These are phyloP conservation scores for Labeo rohita DNA, from an alignment of 2,113 vertebrate species.

Conservation along the genomic window DNA sequence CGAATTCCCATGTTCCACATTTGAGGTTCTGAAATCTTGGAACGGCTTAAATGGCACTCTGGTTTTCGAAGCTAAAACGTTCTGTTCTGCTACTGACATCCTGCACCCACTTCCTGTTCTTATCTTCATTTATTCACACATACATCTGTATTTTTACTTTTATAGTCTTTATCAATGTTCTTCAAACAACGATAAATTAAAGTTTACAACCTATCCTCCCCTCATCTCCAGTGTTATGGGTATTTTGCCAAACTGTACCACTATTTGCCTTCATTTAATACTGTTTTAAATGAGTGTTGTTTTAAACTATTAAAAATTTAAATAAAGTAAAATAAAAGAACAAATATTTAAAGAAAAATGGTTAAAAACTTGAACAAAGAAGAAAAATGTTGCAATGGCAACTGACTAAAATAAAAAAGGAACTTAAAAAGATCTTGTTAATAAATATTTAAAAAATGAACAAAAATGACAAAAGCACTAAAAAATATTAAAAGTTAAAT, in stretches of 20 bases:
- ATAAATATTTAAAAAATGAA: too few relatives aligned
- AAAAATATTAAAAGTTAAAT: too few relatives aligned
- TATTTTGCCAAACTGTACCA: not conserved
- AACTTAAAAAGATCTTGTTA: too few relatives aligned
- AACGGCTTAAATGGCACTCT: not conserved
- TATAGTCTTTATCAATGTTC: not conserved
- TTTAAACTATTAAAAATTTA: not conserved
- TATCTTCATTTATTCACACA: constrained; percentile 17
- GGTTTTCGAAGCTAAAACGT: constrained; percentile 11
- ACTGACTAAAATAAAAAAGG: too few relatives aligned
- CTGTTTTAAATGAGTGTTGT: not conserved
- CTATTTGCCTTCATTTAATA: not conserved
- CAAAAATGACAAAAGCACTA: too few relatives aligned
- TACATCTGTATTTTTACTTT: not conserved
- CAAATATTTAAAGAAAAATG: not conserved
- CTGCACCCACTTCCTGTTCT: constrained; percentile 1
- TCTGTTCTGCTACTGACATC: constrained; percentile 1
- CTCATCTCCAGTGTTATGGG: not conserved
- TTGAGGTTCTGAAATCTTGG: not conserved
- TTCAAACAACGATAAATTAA: not conserved
- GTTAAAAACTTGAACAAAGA: not conserved
- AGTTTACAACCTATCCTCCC: not conserved
- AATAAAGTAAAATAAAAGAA: too few relatives aligned
- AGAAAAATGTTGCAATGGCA: too few relatives aligned
- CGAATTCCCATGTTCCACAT: constrained; percentile 20